A percentile compares a stretch with the other conserved stretches of the same genome.
Conservation (phyloP, 2,113 vertebrate genomes). For the Oncorhynchus masou region DNA sequence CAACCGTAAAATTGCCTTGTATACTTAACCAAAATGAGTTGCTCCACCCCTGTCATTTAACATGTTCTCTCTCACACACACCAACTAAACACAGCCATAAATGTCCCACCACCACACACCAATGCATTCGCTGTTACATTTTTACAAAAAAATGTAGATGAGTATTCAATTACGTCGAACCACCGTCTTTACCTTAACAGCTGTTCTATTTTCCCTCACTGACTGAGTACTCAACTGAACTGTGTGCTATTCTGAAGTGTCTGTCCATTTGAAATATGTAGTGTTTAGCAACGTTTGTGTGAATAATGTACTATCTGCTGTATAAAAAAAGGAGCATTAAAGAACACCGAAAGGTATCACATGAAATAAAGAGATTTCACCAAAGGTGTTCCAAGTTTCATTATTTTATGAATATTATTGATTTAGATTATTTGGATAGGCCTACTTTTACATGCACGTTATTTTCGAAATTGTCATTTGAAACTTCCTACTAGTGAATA, state of each 20-base stretch:
- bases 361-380: slow-evolving; percentile 86
- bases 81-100: slow-evolving; percentile 50
- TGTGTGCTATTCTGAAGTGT: slow-evolving; percentile 78
- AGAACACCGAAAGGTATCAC: slow-evolving; percentile 83
- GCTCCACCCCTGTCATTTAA: neutral
- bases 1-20: slow-evolving; percentile 56
- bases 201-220: slow-evolving; percentile 74
- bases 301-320: slow-evolving; percentile 85
- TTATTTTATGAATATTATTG: too few species aligned
- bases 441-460: too few species aligned
- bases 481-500: too few species aligned
- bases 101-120: slow-evolving; percentile 41
- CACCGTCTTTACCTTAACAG: slow-evolving; percentile 69
- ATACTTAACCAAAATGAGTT: slow-evolving; percentile 66
- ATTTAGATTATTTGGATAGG: too few species aligned
- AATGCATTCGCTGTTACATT: slow-evolving; percentile 53
- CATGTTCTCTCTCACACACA: neutral
- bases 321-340: slow-evolving; percentile 76
- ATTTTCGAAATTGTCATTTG: too few species aligned
- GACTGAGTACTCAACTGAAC: slow-evolving; percentile 79
- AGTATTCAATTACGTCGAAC: slow-evolving; percentile 58
- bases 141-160: slow-evolving; percentile 44
- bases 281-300: slow-evolving; percentile 89
- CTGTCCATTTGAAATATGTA: slow-evolving; percentile 81
- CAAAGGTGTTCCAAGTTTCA: slow-evolving; percentile 43